These are phyloP conservation scores for Elegia similella DNA, from an alignment of 2,888 invertebrate species.

Conservation along the genomic window DNA sequence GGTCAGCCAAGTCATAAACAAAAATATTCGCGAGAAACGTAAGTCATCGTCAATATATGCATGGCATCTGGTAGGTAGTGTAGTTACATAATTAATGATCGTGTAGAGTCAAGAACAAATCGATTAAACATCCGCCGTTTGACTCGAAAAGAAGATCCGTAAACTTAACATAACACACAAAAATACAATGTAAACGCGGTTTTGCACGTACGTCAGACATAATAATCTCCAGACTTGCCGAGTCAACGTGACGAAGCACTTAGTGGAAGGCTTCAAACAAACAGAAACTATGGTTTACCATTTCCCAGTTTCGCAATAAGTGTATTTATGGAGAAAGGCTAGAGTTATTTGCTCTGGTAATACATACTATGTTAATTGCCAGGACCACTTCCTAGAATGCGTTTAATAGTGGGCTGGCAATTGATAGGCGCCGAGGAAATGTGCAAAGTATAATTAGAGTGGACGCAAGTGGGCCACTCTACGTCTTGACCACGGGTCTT, in stretches of 20 bases:
- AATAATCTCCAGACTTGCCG: neutral
- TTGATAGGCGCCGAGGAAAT: conserved; percentile 3
- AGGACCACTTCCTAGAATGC: neutral
- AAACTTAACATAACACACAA: neutral
- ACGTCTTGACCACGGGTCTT: neutral
- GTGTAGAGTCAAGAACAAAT: too few relatives aligned
- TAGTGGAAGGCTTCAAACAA: neutral
- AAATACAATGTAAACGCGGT: neutral
- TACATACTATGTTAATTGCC: neutral
- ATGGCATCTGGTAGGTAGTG: too few relatives aligned
- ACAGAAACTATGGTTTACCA: neutral
- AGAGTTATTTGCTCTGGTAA: neutral
- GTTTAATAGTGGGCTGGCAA: neutral
- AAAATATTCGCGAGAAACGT: too few relatives aligned
- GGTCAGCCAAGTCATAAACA: too few relatives aligned
- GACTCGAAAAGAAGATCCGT: neutral
- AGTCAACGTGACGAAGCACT: conserved; percentile 4
- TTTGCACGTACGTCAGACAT: neutral
- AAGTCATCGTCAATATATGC: too few relatives aligned
- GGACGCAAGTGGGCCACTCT: neutral
- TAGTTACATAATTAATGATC: too few relatives aligned
- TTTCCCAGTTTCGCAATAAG: neutral
- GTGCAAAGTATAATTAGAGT: conserved; percentile 1
- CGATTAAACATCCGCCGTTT: too few relatives aligned
- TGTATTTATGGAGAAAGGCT: neutral